Percentiles rank a stretch among this genome's conserved stretches.
These are phyloP conservation scores for Junonia oenone DNA, from an alignment of 2,888 invertebrate genomes.

Conservation along the genomic window DNA sequence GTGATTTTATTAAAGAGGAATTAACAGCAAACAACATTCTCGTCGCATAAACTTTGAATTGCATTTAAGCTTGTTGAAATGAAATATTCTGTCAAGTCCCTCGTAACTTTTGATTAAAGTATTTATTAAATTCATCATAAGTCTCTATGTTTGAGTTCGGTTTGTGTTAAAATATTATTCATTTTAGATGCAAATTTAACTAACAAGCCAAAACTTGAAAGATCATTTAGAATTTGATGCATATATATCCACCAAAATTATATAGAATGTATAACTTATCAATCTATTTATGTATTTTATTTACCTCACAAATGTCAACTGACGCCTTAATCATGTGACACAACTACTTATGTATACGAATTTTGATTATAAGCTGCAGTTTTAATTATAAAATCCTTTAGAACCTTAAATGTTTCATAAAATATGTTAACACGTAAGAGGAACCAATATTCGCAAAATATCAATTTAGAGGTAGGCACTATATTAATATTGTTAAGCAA, in stretches of 20 bases:
- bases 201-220: too few relatives aligned
- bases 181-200: too few relatives aligned
- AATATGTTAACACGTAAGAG: neutral
- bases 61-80: neutral
- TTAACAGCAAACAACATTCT: neutral
- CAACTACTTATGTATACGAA: too few relatives aligned
- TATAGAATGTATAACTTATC: too few relatives aligned
- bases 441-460: slow-evolving; percentile 39
- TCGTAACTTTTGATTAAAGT: neutral
- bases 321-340: too few relatives aligned
- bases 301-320: too few relatives aligned
- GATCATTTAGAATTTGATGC: too few relatives aligned
- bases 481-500: slow-evolving; percentile 43
- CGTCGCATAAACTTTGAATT: neutral
- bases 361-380: too few relatives aligned
- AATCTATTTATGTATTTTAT: too few relatives aligned
- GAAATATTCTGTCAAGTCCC: neutral
- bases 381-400: neutral
- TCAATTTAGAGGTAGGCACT: slow-evolving; percentile 49
- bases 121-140: neutral
- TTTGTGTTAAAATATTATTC: too few relatives aligned
- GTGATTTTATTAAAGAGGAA: neutral
- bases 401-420: neutral
- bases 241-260: too few relatives aligned
- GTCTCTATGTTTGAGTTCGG: neutral